These are phyloP conservation scores for Autographa gamma DNA, from an alignment of 2,888 invertebrate genomes.

Conservation along the genomic window DNA sequence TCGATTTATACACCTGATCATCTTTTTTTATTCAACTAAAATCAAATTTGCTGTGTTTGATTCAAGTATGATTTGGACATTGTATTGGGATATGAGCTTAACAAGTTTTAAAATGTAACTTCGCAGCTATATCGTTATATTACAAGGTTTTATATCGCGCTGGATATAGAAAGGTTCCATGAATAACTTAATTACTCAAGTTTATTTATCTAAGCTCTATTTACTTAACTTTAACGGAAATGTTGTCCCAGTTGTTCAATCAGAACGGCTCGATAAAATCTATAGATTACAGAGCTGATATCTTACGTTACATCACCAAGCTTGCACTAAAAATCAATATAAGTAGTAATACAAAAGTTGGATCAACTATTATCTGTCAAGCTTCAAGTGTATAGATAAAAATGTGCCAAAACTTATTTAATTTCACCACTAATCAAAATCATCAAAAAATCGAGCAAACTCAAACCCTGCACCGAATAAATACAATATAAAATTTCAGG, in stretches of 20 bases:
- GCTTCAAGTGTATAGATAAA: no score
- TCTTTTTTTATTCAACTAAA: conserved; percentile 58
- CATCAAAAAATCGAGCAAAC: not conserved
- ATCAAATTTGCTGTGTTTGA: not conserved
- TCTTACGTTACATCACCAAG: not conserved
- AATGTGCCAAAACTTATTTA: not conserved
- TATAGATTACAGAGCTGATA: not conserved
- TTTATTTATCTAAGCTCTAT: not conserved
- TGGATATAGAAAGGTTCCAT: not conserved
- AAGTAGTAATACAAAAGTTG: conserved; percentile 1
- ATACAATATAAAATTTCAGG: conserved; percentile 31
- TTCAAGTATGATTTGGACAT: not conserved
- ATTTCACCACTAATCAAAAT: not conserved
- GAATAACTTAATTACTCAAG: not conserved
- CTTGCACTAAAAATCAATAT: conserved; percentile 32
- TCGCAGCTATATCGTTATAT: not conserved
- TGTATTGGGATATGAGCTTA: not conserved
- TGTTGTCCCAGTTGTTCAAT: not conserved
- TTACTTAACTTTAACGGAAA: conserved; percentile 1
- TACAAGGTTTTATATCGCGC: not conserved
- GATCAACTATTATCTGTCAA: no score
- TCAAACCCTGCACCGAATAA: no score
- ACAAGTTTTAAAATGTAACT: not conserved
- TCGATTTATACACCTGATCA: conserved; percentile 61
- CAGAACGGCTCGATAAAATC: not conserved